Conservation (phyloP, 2,888 invertebrate species). For the Pristionchus maxplancki region DNA sequence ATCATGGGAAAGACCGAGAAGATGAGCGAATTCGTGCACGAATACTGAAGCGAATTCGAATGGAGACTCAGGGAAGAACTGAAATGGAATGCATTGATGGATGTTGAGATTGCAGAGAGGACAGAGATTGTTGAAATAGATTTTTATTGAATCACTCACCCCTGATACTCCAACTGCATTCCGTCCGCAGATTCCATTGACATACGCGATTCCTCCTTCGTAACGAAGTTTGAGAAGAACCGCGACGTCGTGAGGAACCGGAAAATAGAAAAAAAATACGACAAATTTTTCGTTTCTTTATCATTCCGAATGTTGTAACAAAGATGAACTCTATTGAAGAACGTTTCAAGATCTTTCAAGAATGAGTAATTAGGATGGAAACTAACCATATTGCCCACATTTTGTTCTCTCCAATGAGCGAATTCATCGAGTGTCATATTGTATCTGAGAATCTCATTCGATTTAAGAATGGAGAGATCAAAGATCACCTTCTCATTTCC, state of each 20-base stretch:
- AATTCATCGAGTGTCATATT: constrained; percentile 64
- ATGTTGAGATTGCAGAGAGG: too few relatives aligned
- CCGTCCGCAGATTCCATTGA: constrained; percentile 61
- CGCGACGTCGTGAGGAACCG: constrained; percentile 61
- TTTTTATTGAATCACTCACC: too few relatives aligned
- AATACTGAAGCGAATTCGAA: constrained; percentile 64
- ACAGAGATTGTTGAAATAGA: too few relatives aligned
- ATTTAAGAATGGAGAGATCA: not conserved
- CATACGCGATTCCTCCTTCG: constrained; percentile 67
- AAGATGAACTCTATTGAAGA: too few relatives aligned
- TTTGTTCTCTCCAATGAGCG: constrained; percentile 58
- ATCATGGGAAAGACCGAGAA: constrained; percentile 63
- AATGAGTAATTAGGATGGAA: too few relatives aligned
- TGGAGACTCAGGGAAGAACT: constrained; percentile 59
- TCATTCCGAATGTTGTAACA: too few relatives aligned
- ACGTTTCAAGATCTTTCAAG: too few relatives aligned
- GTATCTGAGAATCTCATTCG: constrained; percentile 41
- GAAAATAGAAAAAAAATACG: not conserved
- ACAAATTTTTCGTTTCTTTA: too few relatives aligned
- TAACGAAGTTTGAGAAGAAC: constrained; percentile 62
- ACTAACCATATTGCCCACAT: constrained; percentile 38
- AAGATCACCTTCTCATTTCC: constrained; percentile 42
- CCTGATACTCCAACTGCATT: constrained; percentile 63
- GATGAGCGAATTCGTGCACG: constrained; percentile 66
- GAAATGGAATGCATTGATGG: not conserved